A percentile compares a stretch with the other conserved stretches of the same genome.
These are phyloP conservation scores for Rambutsinella grinnellia DNA, from an alignment of 2,888 invertebrate species.

Conservation along the genomic window DNA sequence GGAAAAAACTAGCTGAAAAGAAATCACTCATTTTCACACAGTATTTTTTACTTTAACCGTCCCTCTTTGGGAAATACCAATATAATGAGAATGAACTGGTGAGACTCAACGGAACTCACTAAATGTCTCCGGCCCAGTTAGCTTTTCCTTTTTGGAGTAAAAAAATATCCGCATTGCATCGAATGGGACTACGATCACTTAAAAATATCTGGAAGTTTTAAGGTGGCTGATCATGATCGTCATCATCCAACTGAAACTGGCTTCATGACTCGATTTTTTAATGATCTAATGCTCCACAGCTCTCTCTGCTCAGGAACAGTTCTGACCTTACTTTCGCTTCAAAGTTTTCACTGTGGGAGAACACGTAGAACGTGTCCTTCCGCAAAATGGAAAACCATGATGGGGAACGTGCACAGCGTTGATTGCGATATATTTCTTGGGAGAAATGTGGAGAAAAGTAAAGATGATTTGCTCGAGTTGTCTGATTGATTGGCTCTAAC, in stretches of 20 bases:
- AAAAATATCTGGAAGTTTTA: too few species aligned
- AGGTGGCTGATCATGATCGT: constrained; percentile 14
- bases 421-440: not conserved
- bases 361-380: constrained; percentile 26
- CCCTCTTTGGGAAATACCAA: not conserved
- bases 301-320: too few species aligned
- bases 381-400: constrained; percentile 14
- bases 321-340: too few species aligned
- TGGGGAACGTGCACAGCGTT: constrained; percentile 15
- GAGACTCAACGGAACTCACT: not conserved
- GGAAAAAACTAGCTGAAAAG: not conserved
- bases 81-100: not conserved
- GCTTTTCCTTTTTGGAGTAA: not conserved
- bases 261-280: constrained; percentile 53
- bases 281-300: too few species aligned
- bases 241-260: constrained; percentile 40
- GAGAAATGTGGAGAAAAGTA: not conserved
- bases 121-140: not conserved
- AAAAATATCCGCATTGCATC: constrained; percentile 26
- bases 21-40: constrained; percentile 41
- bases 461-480: constrained; percentile 47
- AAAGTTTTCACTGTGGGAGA: too few species aligned
- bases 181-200: too few species aligned
- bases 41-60: constrained; percentile 3
- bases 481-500: constrained; percentile 51